phyloP scores from a whole-genome alignment of 2,797 vertebrate genomes.

The Mastacembelus armatus region DNA sequence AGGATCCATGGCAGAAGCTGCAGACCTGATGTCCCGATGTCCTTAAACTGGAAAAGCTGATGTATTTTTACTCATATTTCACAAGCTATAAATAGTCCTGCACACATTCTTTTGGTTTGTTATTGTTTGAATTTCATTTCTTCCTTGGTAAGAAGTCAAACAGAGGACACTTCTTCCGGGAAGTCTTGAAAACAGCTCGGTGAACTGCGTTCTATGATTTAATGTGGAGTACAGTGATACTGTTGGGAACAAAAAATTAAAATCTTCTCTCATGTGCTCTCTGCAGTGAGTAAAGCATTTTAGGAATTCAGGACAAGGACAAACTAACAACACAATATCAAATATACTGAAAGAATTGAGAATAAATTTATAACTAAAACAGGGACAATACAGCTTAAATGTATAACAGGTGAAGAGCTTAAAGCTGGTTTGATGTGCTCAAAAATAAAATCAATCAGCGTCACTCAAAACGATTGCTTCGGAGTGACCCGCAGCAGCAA shows the following conservation, averaged over 20 bases:
- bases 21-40: conserved; percentile 23
- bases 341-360: neutral
- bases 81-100: conserved; percentile 53
- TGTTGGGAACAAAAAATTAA: conserved; percentile 54
- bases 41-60: conserved; percentile 25
- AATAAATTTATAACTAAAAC: conserved; percentile 6
- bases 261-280: conserved; percentile 28
- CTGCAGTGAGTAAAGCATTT: conserved; percentile 41
- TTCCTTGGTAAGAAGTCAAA: conserved; percentile 61
- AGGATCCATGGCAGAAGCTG: conserved; percentile 24
- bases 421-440: too few relatives aligned
- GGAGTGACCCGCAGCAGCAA: too few relatives aligned
- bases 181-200: conserved; percentile 51
- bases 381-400: conserved; percentile 5
- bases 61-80: conserved; percentile 53
- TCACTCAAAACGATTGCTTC: too few relatives aligned
- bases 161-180: conserved; percentile 68
- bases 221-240: conserved; percentile 48
- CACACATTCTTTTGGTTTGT: conserved; percentile 51
- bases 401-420: neutral
- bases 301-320: conserved; percentile 37
- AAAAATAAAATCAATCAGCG: too few relatives aligned
- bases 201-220: conserved; percentile 48
- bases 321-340: conserved; percentile 17
- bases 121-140: conserved; percentile 60